Conservation (phyloP, 2,113 vertebrate species). For the Thamnophis sirtalis region DNA sequence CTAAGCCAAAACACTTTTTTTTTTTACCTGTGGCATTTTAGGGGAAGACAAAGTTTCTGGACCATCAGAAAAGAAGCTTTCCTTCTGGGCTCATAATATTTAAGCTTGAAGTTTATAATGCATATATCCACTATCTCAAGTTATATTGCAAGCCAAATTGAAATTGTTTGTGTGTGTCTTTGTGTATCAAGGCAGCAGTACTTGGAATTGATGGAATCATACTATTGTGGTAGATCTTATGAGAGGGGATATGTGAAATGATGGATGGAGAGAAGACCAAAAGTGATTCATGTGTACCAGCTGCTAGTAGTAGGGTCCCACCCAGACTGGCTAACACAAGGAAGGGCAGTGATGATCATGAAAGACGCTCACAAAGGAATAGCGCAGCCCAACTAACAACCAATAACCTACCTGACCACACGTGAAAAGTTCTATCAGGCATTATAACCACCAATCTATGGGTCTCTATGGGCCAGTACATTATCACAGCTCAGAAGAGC, state of each 20-base stretch:
- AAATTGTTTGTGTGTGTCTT: not conserved
- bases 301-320: not conserved
- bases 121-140: not conserved
- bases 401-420: not conserved
- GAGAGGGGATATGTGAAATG: not conserved
- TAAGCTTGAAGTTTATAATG: not conserved
- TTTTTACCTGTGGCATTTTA: not conserved
- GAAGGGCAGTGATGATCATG: not conserved
- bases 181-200: not conserved
- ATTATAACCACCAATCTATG: not conserved
- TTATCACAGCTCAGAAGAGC: not conserved
- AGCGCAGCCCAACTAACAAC: not conserved
- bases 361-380: not conserved
- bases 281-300: not conserved
- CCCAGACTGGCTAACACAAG: not conserved
- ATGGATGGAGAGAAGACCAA: not conserved
- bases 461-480: not conserved
- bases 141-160: not conserved
- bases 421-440: not conserved
- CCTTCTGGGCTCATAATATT: not conserved
- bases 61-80: not conserved
- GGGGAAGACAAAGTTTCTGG: not conserved
- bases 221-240: not conserved
- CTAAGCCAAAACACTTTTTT: not conserved
- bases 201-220: not conserved